Percentiles rank a stretch among this genome's conserved stretches.
phyloP scores from a whole-genome alignment of 2,888 invertebrate genomes.

The Callimorpha dominula region DNA sequence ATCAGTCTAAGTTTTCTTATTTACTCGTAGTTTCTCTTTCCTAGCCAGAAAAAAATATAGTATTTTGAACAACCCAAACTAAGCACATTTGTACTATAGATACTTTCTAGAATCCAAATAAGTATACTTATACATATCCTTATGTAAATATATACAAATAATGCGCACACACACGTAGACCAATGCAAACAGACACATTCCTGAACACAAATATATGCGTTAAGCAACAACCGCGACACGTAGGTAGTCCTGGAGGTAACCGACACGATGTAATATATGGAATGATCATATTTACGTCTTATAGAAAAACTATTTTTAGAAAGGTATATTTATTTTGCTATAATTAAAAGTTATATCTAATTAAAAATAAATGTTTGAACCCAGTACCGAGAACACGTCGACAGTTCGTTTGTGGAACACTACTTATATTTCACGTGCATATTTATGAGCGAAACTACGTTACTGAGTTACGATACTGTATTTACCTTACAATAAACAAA shows the following conservation, averaged over 20 bases:
- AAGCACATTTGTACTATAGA: background rate
- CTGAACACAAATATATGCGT: too few relatives aligned
- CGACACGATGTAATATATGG: too few relatives aligned
- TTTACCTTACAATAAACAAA: too few relatives aligned
- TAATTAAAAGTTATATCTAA: too few relatives aligned
- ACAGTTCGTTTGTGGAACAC: constrained; percentile 4
- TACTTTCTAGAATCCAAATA: background rate
- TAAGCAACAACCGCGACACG: too few relatives aligned
- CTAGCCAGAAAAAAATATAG: background rate
- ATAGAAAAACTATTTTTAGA: too few relatives aligned
- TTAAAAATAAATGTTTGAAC: too few relatives aligned
- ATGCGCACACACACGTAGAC: constrained; percentile 2
- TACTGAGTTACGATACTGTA: background rate
- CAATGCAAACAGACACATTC: too few relatives aligned
- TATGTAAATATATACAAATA: background rate
- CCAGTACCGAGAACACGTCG: too few relatives aligned
- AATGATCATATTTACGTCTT: too few relatives aligned
- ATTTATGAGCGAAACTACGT: constrained; percentile 10
- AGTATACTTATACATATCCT: background rate
- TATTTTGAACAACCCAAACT: background rate
- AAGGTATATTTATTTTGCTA: too few relatives aligned
- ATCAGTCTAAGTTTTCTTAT: background rate
- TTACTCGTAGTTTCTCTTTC: background rate
- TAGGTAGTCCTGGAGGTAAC: too few relatives aligned
- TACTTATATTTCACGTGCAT: constrained; percentile 17